Conservation (phyloP, 2,888 invertebrate genomes). For the Onchidella celtica region DNA sequence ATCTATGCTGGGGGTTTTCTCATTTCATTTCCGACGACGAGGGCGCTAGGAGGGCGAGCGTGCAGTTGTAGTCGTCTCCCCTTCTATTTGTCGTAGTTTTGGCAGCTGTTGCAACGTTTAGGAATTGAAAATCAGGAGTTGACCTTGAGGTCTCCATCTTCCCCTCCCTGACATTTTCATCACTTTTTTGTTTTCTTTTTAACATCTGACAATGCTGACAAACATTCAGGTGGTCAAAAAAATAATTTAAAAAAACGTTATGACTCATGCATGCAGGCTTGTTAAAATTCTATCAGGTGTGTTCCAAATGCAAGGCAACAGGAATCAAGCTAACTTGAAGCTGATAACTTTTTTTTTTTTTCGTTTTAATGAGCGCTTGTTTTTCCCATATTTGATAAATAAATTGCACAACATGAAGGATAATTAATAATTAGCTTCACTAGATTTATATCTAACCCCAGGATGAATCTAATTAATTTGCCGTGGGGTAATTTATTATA, state of each 20-base stretch:
- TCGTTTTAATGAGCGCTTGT: too few relatives aligned
- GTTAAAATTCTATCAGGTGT: background rate
- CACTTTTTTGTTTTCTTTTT: too few relatives aligned
- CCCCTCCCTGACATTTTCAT: background rate
- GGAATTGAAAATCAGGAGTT: conserved; percentile 32
- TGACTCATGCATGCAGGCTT: conserved; percentile 7
- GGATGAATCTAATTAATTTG: too few relatives aligned
- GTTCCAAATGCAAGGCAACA: too few relatives aligned
- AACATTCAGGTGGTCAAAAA: background rate
- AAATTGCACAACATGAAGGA: too few relatives aligned
- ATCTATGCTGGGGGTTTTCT: conserved; percentile 1
- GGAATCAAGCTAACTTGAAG: too few relatives aligned
- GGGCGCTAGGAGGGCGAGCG: conserved; percentile 30
- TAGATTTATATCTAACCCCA: too few relatives aligned
- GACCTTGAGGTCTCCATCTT: conserved; percentile 19
- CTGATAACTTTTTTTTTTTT: too few relatives aligned
- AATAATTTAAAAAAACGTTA: background rate
- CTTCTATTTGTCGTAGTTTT: conserved; percentile 21
- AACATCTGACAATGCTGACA: conserved; percentile 5
- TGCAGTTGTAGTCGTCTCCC: conserved; percentile 6
- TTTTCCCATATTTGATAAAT: too few relatives aligned
- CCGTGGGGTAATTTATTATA: too few relatives aligned
- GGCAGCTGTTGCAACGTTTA: conserved; percentile 35
- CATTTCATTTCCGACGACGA: conserved; percentile 38
- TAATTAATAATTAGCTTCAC: too few relatives aligned